phyloP scores from a whole-genome alignment of 1,140 invertebrate species.

The fruit fly (Drosophila melanogaster) region Release_6_plus_ISO1_MT NT_033779.5:2369501-2370000 shows the following conservation, averaged over 20 bases:
- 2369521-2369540: conserved; percentile 20
- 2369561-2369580: conserved; percentile 80
- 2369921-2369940: conserved; percentile 64
- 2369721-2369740: not conserved
- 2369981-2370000: conserved; percentile 46
- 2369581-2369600: conserved; percentile 64
- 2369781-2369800: conserved; percentile 16
- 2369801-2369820: conserved; percentile 41
- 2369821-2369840: conserved; percentile 14
- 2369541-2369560: conserved; percentile 34
- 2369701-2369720: conserved; percentile 17
- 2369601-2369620: conserved; percentile 65
- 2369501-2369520: conserved; percentile 29
- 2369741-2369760: conserved; percentile 64
- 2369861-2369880: conserved; percentile 36
- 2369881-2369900: conserved; percentile 16
- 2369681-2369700: conserved; percentile 16
- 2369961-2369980: conserved; percentile 47
- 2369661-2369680: conserved; percentile 3
- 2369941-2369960: conserved; percentile 57
- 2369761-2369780: conserved; percentile 43
- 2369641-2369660: conserved; percentile 15
- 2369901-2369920: conserved; percentile 22
- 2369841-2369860: conserved; percentile 22
- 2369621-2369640: conserved; percentile 68